These are phyloP conservation scores for Carabus problematicus DNA, from an alignment of 2,888 invertebrate species.

Conservation along the genomic window DNA sequence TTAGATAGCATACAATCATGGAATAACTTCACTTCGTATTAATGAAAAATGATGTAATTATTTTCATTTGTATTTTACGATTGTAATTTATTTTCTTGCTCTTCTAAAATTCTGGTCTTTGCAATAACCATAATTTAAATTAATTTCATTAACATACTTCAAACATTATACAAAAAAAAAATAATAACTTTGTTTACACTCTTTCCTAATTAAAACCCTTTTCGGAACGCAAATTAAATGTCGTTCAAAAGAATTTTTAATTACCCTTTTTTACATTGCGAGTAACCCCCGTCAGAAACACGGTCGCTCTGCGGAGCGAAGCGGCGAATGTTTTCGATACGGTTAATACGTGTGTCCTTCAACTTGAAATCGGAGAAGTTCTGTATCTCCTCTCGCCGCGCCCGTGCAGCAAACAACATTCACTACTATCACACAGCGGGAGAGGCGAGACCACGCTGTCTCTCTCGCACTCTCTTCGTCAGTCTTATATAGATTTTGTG, in stretches of 20 bases:
- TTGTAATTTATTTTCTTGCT: no score
- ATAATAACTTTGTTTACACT: neutral
- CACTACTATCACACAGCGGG: conserved; percentile 19
- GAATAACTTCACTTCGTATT: no score
- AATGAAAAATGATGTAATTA: no score
- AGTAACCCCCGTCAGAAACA: neutral
- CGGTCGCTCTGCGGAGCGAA: neutral
- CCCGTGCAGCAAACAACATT: neutral
- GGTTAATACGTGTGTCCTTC: conserved; percentile 38
- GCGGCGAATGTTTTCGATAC: conserved; percentile 16
- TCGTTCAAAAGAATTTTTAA: conserved; percentile 29
- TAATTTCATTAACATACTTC: conserved; percentile 2
- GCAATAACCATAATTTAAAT: neutral
- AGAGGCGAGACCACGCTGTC: conserved; percentile 31
- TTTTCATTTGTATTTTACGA: no score
- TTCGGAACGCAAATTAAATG: conserved; percentile 16
- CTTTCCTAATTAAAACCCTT: neutral
- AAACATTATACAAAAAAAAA: conserved; percentile 8
- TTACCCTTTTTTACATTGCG: conserved; percentile 11
- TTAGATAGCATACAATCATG: no score
- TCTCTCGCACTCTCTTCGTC: conserved; percentile 28
- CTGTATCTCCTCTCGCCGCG: conserved; percentile 2
- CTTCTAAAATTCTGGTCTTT: conserved; percentile 15
- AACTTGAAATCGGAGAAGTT: conserved; percentile 39
- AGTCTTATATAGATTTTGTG: conserved; percentile 10